phyloP scores from a whole-genome alignment of 2,888 invertebrate species.

The Megalurothrips usitatus region DNA sequence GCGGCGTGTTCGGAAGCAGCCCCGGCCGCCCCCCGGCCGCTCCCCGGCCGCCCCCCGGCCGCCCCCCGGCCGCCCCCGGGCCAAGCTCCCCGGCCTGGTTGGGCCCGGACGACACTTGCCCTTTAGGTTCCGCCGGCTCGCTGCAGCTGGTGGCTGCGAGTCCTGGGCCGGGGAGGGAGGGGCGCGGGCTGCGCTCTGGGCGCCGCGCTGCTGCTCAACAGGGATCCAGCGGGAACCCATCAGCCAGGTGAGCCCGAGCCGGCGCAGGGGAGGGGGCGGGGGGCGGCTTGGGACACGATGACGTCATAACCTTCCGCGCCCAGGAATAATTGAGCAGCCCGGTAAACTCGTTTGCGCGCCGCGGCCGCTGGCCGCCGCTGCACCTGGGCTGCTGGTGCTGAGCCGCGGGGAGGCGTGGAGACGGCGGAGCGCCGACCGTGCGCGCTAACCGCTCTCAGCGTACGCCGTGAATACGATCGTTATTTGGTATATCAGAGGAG shows the following conservation, averaged over 20 bases:
- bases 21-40: no score
- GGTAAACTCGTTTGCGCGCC: background rate
- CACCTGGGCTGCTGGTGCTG: no score
- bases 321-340: no score
- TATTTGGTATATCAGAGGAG: no score
- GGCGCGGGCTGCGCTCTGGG: conserved; percentile 20
- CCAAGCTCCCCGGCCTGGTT: no score
- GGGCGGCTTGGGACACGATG: background rate
- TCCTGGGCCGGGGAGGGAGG: background rate
- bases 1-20: no score
- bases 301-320: no score
- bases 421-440: no score
- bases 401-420: background rate
- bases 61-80: no score
- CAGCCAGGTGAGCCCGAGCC: background rate
- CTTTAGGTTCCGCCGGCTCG: background rate
- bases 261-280: background rate
- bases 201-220: conserved; percentile 30
- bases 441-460: no score
- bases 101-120: background rate
- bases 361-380: background rate
- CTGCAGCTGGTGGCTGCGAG: background rate
- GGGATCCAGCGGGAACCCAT: conserved; percentile 28
- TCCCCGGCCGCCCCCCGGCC: no score
- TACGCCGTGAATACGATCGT: no score